Percentiles rank a stretch among this genome's conserved stretches.
Conservation (phyloP, 37 sponge, comb jelly and placozoan genomes). For the Aplysina aerophoba region DNA sequence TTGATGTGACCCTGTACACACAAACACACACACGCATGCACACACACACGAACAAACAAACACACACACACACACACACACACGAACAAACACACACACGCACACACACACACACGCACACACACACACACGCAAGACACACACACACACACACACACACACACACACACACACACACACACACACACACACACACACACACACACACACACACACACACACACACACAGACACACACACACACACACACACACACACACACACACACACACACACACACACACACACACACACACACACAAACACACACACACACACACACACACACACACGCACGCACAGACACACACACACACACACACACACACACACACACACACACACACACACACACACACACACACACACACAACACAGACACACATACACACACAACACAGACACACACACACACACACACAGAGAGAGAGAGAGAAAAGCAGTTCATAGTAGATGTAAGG, state of each 20-base stretch:
- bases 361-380: constrained; percentile 13
- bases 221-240: not conserved
- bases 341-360: constrained; percentile 85
- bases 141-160: not conserved
- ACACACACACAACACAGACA: no score
- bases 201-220: no score
- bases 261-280: not conserved
- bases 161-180: no score
- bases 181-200: no score
- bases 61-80: not conserved
- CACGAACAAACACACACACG: not conserved
- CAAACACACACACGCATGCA: no score
- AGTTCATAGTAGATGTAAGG: not conserved
- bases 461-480: not conserved
- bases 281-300: not conserved
- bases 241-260: not conserved
- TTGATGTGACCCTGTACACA: constrained; percentile 90
- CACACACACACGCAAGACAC: not conserved
- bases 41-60: not conserved
- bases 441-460: constrained; percentile 18
- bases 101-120: not conserved
- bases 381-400: not conserved
- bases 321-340: constrained; percentile 64
- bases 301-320: constrained; percentile 87
- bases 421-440: no score